These are phyloP conservation scores for Danaus melanippus DNA, from an alignment of 1,140 invertebrate genomes.

Conservation along the genomic window DNA sequence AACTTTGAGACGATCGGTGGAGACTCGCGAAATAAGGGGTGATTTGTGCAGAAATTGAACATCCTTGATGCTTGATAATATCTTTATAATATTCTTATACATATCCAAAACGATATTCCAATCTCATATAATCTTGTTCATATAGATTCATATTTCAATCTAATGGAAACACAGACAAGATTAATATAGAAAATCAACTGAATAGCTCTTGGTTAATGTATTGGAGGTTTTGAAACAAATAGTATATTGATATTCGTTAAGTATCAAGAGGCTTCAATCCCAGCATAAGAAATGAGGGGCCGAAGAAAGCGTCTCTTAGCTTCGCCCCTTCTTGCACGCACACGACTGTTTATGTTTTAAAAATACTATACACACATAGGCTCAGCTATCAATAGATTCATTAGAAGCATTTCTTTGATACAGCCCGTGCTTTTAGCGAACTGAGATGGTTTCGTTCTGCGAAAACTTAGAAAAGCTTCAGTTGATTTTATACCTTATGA, in stretches of 20 bases:
- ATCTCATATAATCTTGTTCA: no score
- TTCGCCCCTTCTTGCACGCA: constrained; percentile 63
- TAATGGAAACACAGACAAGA: no score
- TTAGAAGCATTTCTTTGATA: constrained; percentile 70
- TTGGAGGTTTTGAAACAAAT: no score
- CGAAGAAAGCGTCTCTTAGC: constrained; percentile 68
- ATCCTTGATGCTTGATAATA: constrained; percentile 31
- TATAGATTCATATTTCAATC: no score
- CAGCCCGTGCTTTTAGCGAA: constrained; percentile 58
- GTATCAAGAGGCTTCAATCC: constrained; percentile 6
- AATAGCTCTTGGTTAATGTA: no score
- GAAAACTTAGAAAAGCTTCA: constrained; percentile 9
- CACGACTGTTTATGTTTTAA: constrained; percentile 48
- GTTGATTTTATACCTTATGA: constrained; percentile 32
- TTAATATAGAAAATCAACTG: no score
- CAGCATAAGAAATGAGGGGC: constrained; percentile 60
- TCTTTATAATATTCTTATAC: constrained; percentile 4
- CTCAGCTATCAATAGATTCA: constrained; percentile 66
- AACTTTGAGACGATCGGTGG: constrained; percentile 63
- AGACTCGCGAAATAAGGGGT: constrained; percentile 54
- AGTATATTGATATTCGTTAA: no score
- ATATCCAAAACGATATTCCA: not conserved
- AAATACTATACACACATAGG: constrained; percentile 61
- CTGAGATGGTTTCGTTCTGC: constrained; percentile 27
- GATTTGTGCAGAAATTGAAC: constrained; percentile 38